These are phyloP conservation scores for Lichenostomus cassidix DNA, from an alignment of 2,113 vertebrate species.

Conservation along the genomic window DNA sequence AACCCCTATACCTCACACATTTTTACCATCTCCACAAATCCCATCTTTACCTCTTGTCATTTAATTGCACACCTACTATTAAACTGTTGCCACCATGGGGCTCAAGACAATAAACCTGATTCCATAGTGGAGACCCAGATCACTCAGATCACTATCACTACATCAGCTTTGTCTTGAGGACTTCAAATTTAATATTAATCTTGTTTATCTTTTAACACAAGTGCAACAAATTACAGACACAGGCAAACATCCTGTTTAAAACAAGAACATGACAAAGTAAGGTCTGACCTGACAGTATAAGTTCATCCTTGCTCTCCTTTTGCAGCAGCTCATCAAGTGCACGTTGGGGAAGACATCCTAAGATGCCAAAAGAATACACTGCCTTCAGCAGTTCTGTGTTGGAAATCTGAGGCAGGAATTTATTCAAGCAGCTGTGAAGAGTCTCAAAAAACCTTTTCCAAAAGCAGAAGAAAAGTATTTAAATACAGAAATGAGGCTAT, in stretches of 20 bases:
- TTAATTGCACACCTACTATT: neutral
- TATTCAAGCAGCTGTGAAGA: conserved; percentile 72
- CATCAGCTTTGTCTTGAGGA: neutral
- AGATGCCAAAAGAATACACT: conserved; percentile 75
- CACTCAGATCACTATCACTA: neutral
- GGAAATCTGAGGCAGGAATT: conserved; percentile 76
- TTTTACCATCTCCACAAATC: neutral
- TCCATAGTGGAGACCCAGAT: neutral
- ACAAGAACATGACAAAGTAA: neutral
- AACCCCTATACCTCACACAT: neutral
- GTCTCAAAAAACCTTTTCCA: conserved; percentile 81
- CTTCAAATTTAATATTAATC: neutral
- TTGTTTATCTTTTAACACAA: neutral
- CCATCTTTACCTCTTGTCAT: neutral
- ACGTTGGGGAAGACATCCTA: conserved; percentile 79
- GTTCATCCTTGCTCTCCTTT: conserved; percentile 61
- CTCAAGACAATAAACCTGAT: neutral
- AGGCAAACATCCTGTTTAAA: neutral
- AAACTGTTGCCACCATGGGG: neutral
- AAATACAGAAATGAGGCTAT: neutral
- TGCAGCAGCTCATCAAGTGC: conserved; percentile 81
- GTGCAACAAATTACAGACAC: neutral
- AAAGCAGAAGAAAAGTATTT: conserved; percentile 29
- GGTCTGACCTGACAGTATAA: conserved; percentile 69
- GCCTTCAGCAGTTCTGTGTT: conserved; percentile 71